Evolutionary conservation across 2,888 invertebrate species (phyloP).

Genomic region (Agonopterix alstromeriana): DNA sequence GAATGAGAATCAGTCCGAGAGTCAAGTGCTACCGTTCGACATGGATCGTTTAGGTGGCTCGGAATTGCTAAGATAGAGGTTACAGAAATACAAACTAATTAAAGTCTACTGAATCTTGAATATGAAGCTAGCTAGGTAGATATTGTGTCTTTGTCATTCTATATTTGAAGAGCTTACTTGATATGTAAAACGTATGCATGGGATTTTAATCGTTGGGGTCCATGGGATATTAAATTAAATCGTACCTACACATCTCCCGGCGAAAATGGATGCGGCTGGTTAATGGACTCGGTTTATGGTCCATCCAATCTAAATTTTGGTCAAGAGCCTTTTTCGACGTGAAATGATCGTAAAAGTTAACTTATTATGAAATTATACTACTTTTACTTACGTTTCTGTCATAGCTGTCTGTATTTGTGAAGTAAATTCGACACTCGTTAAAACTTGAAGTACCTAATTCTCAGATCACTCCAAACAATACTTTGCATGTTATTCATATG

Average conservation of each 20-base stretch:
- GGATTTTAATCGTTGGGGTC: slow-evolving; percentile 17
- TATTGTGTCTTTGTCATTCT: too few species aligned
- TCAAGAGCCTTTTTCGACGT: slow-evolving; percentile 15
- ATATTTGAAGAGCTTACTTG: neutral
- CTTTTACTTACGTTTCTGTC: neutral
- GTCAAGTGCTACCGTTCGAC: slow-evolving; percentile 41
- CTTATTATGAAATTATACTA: slow-evolving; percentile 7
- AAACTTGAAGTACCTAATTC: too few species aligned
- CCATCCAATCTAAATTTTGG: slow-evolving; percentile 23
- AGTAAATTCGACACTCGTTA: too few species aligned
- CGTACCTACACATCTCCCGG: slow-evolving; percentile 20
- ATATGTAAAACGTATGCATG: slow-evolving; percentile 46
- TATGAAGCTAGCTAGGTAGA: too few species aligned
- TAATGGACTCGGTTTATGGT: slow-evolving; percentile 30
- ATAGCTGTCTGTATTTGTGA: too few species aligned
- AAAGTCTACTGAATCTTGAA: too few species aligned
- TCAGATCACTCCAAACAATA: too few species aligned
- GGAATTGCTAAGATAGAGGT: slow-evolving; percentile 4
- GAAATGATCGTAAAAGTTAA: slow-evolving; percentile 11
- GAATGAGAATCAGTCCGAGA: slow-evolving; percentile 37
- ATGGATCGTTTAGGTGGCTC: slow-evolving; percentile 27
- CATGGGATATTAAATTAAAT: slow-evolving; percentile 30
- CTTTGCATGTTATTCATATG: too few species aligned
- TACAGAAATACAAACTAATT: too few species aligned
- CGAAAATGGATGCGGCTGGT: slow-evolving; percentile 30